A percentile compares a stretch with the other conserved stretches of the same genome.
These are phyloP conservation scores for Florisuga fusca DNA, from an alignment of 2,797 vertebrate species.

Conservation along the genomic window DNA sequence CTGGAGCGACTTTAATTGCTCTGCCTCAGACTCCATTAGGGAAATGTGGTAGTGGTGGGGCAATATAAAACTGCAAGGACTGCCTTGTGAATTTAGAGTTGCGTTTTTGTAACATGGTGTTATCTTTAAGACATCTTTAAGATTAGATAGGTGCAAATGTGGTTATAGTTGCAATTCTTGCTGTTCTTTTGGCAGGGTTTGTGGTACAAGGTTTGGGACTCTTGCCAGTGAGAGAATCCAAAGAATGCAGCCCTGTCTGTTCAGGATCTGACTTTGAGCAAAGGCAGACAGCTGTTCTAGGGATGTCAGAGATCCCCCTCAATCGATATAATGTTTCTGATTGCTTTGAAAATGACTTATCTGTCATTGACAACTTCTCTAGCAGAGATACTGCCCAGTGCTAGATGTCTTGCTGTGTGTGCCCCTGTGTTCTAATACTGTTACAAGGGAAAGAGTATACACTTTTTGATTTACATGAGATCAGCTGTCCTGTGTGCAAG, in stretches of 20 bases:
- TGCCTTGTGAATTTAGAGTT: not conserved
- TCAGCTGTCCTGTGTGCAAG: not conserved
- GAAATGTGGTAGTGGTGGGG: not conserved
- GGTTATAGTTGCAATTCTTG: not conserved
- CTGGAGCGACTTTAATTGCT: not conserved
- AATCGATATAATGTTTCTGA: not conserved
- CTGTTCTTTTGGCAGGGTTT: constrained; percentile 20
- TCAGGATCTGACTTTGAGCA: not conserved
- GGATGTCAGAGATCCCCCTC: not conserved
- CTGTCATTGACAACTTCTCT: not conserved
- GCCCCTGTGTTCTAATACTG: not conserved
- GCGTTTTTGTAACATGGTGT: not conserved
- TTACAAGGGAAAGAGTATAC: not conserved
- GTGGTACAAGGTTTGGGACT: not conserved
- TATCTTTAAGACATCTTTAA: constrained; percentile 48
- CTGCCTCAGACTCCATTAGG: not conserved
- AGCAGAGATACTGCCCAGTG: not conserved
- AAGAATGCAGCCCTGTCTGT: not conserved
- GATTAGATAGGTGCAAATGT: not conserved
- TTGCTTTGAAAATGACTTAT: not conserved
- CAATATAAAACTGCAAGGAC: not conserved
- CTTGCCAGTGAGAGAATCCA: too few species aligned
- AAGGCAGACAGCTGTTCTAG: not conserved
- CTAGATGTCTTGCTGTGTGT: not conserved
- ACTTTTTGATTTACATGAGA: not conserved